Percentiles rank a stretch among this genome's conserved stretches.
phyloP scores from a whole-genome alignment of 2,113 vertebrate species.

The Phylloscopus trochiloides region DNA sequence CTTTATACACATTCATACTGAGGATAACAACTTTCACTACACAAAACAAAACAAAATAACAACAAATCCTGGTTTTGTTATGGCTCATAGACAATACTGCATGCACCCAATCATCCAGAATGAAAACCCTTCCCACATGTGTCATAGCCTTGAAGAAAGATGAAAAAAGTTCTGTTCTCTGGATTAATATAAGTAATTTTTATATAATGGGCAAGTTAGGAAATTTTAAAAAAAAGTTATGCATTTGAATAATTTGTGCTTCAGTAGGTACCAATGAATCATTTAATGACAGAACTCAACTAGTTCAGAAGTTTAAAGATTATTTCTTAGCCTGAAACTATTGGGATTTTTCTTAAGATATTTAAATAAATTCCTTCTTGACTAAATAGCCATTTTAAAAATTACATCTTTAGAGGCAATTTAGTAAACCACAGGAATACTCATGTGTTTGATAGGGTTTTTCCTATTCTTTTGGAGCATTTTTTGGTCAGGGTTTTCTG shows the following conservation, averaged over 20 bases:
- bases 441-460: not conserved
- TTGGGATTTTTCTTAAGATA: not conserved
- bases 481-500: not conserved
- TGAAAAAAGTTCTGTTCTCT: not conserved
- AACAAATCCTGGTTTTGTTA: not conserved
- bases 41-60: not conserved
- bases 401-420: not conserved
- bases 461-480: not conserved
- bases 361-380: not conserved
- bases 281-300: not conserved
- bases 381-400: not conserved
- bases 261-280: not conserved
- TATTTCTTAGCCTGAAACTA: not conserved
- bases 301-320: not conserved
- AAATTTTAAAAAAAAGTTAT: not conserved
- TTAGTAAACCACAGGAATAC: not conserved
- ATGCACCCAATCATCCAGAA: not conserved
- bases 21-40: not conserved
- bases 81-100: not conserved
- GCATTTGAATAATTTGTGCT: not conserved
- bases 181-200: not conserved
- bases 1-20: not conserved
- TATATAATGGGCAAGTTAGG: not conserved
- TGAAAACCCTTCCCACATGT: not conserved
- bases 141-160: not conserved